Conservation (phyloP, 2,113 vertebrate genomes). For the Caretta caretta region DNA sequence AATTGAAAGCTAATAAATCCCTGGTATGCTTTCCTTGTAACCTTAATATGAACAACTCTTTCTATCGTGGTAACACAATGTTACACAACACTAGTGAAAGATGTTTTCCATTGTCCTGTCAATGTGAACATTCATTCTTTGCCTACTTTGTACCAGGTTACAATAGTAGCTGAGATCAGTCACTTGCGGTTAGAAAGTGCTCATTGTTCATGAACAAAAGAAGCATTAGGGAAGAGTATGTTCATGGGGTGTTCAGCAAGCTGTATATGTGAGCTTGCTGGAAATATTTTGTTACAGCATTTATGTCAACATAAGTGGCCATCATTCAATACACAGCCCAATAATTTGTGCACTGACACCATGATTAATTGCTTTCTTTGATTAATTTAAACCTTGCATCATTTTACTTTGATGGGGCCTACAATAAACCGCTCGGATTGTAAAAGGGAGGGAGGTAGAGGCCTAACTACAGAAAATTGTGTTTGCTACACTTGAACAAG, state of each 20-base stretch:
- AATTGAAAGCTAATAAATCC: slow-evolving; percentile 75
- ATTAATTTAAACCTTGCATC: background rate
- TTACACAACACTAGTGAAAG: slow-evolving; percentile 30
- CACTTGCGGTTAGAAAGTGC: background rate
- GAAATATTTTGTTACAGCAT: background rate
- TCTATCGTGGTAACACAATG: slow-evolving; percentile 40
- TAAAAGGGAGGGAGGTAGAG: background rate
- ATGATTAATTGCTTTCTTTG: background rate
- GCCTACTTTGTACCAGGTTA: background rate
- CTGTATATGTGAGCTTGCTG: background rate
- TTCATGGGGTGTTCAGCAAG: background rate
- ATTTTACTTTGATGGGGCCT: background rate
- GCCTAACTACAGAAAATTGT: background rate
- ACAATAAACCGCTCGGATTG: slow-evolving; percentile 16
- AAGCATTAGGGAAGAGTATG: background rate
- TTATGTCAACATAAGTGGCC: background rate
- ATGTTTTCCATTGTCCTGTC: slow-evolving; percentile 32
- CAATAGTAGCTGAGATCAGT: slow-evolving; percentile 9
- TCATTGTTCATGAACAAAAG: slow-evolving; percentile 6
- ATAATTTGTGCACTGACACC: background rate
- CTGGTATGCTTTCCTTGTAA: slow-evolving; percentile 46
- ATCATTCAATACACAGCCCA: background rate
- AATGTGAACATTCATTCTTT: slow-evolving; percentile 5
- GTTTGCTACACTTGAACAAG: background rate
- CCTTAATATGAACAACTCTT: slow-evolving; percentile 40